Conservation (phyloP, 1,140 invertebrate species). For the Sycophila sp. region DNA sequence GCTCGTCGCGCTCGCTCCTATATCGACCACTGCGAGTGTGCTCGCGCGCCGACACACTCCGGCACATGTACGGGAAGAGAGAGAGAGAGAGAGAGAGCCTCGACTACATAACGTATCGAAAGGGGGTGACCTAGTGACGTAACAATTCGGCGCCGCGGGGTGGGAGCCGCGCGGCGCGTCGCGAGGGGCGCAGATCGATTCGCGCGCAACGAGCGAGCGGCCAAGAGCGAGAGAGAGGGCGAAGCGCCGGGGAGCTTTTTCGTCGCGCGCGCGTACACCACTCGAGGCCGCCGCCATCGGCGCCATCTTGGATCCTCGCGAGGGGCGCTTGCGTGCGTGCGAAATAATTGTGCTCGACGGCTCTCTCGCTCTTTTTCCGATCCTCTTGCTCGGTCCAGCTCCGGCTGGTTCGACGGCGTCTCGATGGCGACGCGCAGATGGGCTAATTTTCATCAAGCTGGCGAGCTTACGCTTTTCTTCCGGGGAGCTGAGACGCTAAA, state of each 20-base stretch:
- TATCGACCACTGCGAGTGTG: background rate
- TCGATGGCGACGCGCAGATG: too few species aligned
- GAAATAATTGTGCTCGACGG: background rate
- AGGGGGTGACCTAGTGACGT: slow-evolving; percentile 39
- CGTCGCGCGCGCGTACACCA: slow-evolving; percentile 19
- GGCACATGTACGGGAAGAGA: background rate
- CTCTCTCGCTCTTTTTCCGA: background rate
- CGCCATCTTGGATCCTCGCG: slow-evolving; percentile 18
- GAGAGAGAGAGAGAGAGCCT: background rate
- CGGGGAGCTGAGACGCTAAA: too few species aligned
- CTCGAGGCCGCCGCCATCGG: background rate
- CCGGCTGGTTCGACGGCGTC: background rate
- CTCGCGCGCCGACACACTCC: background rate
- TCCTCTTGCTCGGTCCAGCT: background rate
- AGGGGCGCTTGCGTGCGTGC: background rate
- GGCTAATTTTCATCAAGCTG: too few species aligned
- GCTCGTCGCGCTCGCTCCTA: background rate
- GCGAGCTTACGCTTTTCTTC: too few species aligned
- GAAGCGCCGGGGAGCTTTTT: slow-evolving; percentile 3
- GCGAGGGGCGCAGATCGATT: slow-evolving; percentile 26
- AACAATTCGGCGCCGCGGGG: slow-evolving; percentile 25
- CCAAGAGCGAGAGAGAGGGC: background rate
- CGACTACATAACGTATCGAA: slow-evolving; percentile 6
- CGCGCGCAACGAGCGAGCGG: slow-evolving; percentile 3
- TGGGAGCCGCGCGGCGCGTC: background rate